Base-by-base conservation (phyloP, 2,888 invertebrate genomes). In the Noctua fimbriata region DNA sequence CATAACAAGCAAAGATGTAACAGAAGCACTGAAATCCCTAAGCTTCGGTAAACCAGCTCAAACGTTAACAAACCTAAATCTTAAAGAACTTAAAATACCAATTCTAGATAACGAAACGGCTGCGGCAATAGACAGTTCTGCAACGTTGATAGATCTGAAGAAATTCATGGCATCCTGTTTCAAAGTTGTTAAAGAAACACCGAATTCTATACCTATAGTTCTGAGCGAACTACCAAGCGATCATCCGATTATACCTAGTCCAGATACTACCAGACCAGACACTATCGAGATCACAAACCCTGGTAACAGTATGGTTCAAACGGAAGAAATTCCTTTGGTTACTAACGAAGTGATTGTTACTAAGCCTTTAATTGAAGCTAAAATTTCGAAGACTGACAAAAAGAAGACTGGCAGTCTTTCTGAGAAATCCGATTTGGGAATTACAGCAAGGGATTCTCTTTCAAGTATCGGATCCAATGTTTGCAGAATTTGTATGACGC, bases 401-500 rank as follows among this genome's bases (percentile, higher is more conserved):
- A 96, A 95, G 90, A 96, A 95, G 83, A 93, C 91, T 36, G 94
- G 91, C 0, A 94, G 83, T 88, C 63, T 93, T 1, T 94, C 96
- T 0, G 96, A 95, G 69, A 94, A 92, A 85, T 95, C 96, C 3
- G 95, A 96, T 63, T 90, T 94, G 73, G 92, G 87, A 6, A 80
- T 95, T 21, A 90, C 93, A 24, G 94, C 93, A 77, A 94, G 95
- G 83, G 96, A 96, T 87, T 97, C 97, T 0, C 89, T 97, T 16
- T 97, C 97, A 63, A 97, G 97, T 89, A 97, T 97, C 87, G 97
- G 97, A 70, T 97, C 97, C 65, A 97, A 96, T 91, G 97, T 97
- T 89, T 98, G 98, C 93, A 97, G 98, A 88, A 98, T 98, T 91
- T 98, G 98, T 95, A 97, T 97, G 97, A 96, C 96, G 4, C 92